phyloP scores from a whole-genome alignment of 2,113 vertebrate species.

The Limnothrissa miodon region DNA sequence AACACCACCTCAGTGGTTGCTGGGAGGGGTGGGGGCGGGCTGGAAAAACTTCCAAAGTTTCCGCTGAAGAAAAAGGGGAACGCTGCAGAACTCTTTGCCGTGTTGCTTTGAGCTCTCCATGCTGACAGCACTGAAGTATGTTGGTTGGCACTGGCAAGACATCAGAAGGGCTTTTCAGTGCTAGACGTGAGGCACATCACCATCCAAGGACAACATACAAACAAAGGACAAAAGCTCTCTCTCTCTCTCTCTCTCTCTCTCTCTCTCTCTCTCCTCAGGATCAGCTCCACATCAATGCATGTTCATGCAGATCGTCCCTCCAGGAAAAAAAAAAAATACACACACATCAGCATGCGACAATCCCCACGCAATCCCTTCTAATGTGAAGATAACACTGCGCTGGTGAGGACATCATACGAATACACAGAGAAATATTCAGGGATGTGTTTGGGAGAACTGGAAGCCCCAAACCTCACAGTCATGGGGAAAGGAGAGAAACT shows the following conservation, averaged over 20 bases:
- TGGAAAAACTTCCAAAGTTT: constrained; percentile 10
- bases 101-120: neutral
- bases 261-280: constrained; percentile 4
- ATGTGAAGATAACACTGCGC: neutral
- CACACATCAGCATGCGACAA: neutral
- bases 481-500: neutral
- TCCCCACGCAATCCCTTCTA: neutral
- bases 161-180: neutral
- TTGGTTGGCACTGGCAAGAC: neutral
- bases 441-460: neutral
- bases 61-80: neutral
- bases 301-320: neutral
- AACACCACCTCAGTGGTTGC: constrained; percentile 41
- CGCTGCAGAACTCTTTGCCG: neutral
- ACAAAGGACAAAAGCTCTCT: constrained; percentile 22
- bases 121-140: constrained; percentile 1
- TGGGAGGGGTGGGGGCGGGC: constrained; percentile 12
- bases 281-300: neutral
- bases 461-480: neutral
- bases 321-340: neutral
- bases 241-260: constrained; percentile 40
- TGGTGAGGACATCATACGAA: neutral
- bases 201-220: constrained; percentile 8
- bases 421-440: neutral
- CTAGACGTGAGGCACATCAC: constrained; percentile 1